phyloP scores from a whole-genome alignment of 2,888 invertebrate genomes.

The Agriopis aurantiaria region DNA sequence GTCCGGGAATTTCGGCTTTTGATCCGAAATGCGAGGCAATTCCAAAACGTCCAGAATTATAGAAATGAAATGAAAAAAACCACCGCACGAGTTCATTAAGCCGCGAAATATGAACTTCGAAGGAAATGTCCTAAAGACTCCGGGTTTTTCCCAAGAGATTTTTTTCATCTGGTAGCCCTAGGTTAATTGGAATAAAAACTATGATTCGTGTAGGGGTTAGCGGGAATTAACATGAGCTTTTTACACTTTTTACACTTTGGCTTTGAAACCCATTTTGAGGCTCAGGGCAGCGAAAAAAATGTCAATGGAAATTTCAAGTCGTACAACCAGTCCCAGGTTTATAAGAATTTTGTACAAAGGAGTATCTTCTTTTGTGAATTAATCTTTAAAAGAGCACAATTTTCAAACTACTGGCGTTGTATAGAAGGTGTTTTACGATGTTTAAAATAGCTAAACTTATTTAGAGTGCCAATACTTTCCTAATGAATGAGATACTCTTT shows the following conservation, averaged over 20 bases:
- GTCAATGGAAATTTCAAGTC: constrained; percentile 37
- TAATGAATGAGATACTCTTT: constrained; percentile 69
- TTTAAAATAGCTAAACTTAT: constrained; percentile 32
- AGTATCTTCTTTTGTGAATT: constrained; percentile 65
- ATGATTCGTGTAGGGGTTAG: too few relatives aligned
- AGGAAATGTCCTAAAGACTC: too few relatives aligned
- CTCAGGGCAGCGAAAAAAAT: constrained; percentile 6
- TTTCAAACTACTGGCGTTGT: constrained; percentile 31
- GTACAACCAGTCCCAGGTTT: constrained; percentile 55
- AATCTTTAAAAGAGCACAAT: constrained; percentile 18
- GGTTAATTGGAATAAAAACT: too few relatives aligned
- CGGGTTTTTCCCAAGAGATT: too few relatives aligned
- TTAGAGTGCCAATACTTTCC: constrained; percentile 42
- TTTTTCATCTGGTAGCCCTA: too few relatives aligned
- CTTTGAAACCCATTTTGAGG: constrained; percentile 14
- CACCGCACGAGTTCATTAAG: too few relatives aligned
- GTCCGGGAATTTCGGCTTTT: too few relatives aligned
- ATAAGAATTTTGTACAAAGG: constrained; percentile 59
- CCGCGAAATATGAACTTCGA: too few relatives aligned
- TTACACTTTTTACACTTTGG: neutral
- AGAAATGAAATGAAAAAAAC: too few relatives aligned
- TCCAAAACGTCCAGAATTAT: too few relatives aligned
- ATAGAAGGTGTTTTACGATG: constrained; percentile 47
- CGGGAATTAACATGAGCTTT: neutral
- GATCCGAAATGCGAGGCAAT: too few relatives aligned